phyloP scores from a whole-genome alignment of 2,888 invertebrate species.

The Tetragnatha montana region DNA sequence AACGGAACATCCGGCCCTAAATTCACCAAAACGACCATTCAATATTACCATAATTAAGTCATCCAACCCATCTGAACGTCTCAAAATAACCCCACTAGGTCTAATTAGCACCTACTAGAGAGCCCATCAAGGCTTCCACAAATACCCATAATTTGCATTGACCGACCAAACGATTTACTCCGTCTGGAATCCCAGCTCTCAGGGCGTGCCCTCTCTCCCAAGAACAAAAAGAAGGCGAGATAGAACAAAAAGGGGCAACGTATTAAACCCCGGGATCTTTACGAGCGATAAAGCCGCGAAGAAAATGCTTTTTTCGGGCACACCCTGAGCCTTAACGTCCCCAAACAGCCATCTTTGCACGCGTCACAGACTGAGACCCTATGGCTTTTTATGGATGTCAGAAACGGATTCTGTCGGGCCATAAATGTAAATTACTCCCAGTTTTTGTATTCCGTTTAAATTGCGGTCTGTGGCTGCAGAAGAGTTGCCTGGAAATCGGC shows the following conservation, averaged over 20 bases:
- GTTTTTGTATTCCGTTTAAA: slow-evolving; percentile 19
- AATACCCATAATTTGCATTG: neutral
- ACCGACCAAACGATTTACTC: neutral
- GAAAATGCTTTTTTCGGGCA: slow-evolving; percentile 34
- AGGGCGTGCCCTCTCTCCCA: slow-evolving; percentile 32
- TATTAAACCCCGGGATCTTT: slow-evolving; percentile 40
- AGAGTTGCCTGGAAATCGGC: neutral
- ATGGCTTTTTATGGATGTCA: slow-evolving; percentile 36
- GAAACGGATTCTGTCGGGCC: slow-evolving; percentile 8
- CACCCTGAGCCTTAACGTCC: slow-evolving; percentile 43
- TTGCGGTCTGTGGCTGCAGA: slow-evolving; percentile 2
- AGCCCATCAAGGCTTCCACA: neutral
- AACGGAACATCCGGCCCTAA: too few species aligned
- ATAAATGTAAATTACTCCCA: slow-evolving; percentile 43
- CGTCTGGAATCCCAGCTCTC: neutral
- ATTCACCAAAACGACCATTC: too few species aligned
- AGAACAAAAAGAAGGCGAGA: neutral
- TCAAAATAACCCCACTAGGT: neutral
- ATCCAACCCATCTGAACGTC: neutral
- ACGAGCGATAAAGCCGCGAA: slow-evolving; percentile 40
- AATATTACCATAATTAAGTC: neutral
- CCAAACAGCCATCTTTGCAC: slow-evolving; percentile 16
- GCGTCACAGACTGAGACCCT: neutral
- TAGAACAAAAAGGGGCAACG: slow-evolving; percentile 6
- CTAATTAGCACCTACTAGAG: neutral